Evolutionary conservation across 2,888 invertebrate species (phyloP).

Genomic region (Lithosia quadra): DNA sequence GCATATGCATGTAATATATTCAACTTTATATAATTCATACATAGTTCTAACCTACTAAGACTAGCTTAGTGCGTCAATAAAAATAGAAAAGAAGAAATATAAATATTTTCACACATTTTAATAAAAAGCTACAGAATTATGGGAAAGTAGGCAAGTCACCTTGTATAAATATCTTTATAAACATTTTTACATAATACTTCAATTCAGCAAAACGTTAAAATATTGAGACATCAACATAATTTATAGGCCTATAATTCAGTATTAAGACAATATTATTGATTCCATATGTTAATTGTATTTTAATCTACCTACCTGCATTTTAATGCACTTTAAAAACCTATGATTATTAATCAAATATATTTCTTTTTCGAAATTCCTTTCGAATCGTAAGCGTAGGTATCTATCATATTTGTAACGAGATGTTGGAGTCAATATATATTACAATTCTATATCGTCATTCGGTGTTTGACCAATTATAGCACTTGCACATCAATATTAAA

Average conservation of each 20-base stretch:
- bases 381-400: no score
- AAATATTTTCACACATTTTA: background rate
- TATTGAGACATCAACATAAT: conserved; percentile 67
- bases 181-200: conserved; percentile 20
- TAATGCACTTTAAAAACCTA: background rate
- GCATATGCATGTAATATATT: no score
- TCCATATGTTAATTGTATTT: conserved; percentile 64
- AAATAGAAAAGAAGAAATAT: background rate
- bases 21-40: no score
- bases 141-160: conserved; percentile 1
- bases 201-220: conserved; percentile 52
- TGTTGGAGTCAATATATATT: no score
- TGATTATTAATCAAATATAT: background rate
- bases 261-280: conserved; percentile 59
- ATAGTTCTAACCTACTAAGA: no score
- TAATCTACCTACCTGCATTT: conserved; percentile 10
- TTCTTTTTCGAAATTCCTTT: no score
- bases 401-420: no score
- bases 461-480: no score
- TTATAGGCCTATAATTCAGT: conserved; percentile 64
- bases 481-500: no score
- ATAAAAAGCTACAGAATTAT: background rate
- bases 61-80: no score
- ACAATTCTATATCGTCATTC: no score
- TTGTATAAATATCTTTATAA: background rate